Base-by-base conservation (phyloP, 2,888 invertebrate species). In the Drosophila pullipes region DNA sequence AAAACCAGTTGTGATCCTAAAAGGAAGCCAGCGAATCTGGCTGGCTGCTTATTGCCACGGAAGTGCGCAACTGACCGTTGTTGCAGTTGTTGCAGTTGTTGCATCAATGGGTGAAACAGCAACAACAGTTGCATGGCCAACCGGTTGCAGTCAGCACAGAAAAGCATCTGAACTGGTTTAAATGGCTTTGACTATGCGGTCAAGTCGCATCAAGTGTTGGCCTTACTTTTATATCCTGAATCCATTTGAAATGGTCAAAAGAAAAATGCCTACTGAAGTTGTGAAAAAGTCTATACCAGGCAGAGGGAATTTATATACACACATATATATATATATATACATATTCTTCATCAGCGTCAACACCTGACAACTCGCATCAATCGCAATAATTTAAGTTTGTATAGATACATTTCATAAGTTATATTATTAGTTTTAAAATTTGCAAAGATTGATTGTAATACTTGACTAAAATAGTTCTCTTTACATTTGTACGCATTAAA, bases 121-220 rank as follows among this genome's bases (percentile, higher is more conserved):
- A 52, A 31, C 66, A 62, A 52, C 44, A 57, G 59, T 68, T 33
- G 50, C 55, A 49, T 39, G 52, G 47, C 44, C 53, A 67, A 69
- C 63, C 47, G 35, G 63, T 60, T 66, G 39, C 39, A 33, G 47
- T 31, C 61, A 57, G 58, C 41, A 61, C 47, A 31, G 54, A 58
- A 28, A 41, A 61, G 65, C 77, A 60, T 58, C 59, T 78, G 78
- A 89, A 89, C 87, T 82, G 89, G 89, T 86, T 86, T 84, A 63
- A 73, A 75, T 78, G 80, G 74, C 69, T 78, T 72, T 71, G 61
- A 61, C 54, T 53, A 63, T 65, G 61, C 70, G 76, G 60, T 67
- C 57, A 70, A 64, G 39, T 60, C 53, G 61, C 47, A 52, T 57
- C 74, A 66, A 63, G 55, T 62, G 59, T 70, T 79, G 82, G 85